Percentiles rank a stretch among this genome's conserved stretches.
Evolutionary conservation across 2,113 vertebrate species (phyloP).

Genomic region (Agelaius phoeniceus): DNA sequence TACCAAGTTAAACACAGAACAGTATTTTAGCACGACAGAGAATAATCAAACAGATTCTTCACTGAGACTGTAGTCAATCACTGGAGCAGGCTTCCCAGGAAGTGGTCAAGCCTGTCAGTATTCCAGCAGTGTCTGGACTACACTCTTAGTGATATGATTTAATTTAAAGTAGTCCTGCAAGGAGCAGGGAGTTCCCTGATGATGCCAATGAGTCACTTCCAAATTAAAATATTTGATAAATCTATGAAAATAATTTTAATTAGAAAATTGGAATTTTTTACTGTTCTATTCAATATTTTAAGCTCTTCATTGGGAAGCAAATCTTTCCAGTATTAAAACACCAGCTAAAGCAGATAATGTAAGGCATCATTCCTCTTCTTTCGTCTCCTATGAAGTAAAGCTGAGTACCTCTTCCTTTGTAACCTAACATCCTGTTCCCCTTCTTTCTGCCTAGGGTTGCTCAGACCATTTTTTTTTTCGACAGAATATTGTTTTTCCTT

Average conservation of each 20-base stretch:
- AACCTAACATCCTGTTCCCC: neutral
- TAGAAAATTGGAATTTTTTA: neutral
- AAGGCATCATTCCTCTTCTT: neutral
- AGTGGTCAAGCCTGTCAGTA: neutral
- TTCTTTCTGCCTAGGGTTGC: neutral
- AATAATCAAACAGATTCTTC: neutral
- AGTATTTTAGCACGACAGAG: neutral
- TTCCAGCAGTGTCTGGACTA: neutral
- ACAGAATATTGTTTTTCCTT: neutral
- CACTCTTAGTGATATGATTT: neutral
- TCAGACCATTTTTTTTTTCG: neutral
- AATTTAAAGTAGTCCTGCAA: neutral
- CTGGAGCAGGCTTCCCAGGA: neutral
- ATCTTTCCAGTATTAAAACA: neutral
- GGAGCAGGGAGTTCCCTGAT: neutral
- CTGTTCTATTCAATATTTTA: neutral
- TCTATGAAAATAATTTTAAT: neutral
- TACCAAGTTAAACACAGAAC: neutral
- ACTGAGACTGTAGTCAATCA: accelerated
- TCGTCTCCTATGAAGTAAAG: neutral
- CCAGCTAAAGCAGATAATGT: neutral
- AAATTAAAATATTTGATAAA: neutral
- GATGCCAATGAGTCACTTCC: neutral
- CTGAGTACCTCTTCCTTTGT: neutral
- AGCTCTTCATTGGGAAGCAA: neutral